A percentile compares a stretch with the other conserved stretches of the same genome.
phyloP scores from a whole-genome alignment of 2,888 invertebrate species.

The Xestia rhomboidea region DNA sequence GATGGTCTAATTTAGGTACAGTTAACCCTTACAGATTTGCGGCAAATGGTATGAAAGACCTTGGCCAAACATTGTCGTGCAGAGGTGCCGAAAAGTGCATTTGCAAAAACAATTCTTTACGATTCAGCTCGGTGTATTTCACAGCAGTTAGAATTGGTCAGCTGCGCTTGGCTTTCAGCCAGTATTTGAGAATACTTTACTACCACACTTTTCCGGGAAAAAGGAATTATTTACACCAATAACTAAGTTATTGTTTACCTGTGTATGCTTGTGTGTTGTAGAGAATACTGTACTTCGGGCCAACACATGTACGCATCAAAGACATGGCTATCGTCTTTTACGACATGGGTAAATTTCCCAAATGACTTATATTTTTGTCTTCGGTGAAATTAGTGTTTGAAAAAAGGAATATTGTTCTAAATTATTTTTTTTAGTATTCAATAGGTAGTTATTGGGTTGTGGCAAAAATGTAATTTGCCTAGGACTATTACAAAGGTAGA shows the following conservation, averaged over 20 bases:
- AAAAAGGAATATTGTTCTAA: too few species aligned
- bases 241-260: background rate
- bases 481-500: too few species aligned
- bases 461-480: too few species aligned
- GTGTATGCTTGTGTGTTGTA: background rate
- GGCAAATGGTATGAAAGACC: background rate
- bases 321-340: background rate
- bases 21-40: slow-evolving; percentile 29
- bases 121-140: slow-evolving; percentile 27
- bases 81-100: background rate
- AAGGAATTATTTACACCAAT: slow-evolving; percentile 19
- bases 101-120: slow-evolving; percentile 21
- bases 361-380: too few species aligned
- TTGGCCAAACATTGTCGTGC: background rate
- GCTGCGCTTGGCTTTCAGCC: slow-evolving; percentile 47
- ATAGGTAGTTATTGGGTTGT: too few species aligned
- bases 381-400: too few species aligned
- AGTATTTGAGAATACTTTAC: slow-evolving; percentile 37
- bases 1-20: slow-evolving; percentile 14
- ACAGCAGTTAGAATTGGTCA: slow-evolving; percentile 41
- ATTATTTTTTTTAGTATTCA: too few species aligned
- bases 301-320: background rate
- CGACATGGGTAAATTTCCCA: too few species aligned
- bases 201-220: slow-evolving; percentile 17
- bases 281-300: background rate